Base-by-base conservation (phyloP, 1,140 invertebrate species). In the Apis cerana region DNA sequence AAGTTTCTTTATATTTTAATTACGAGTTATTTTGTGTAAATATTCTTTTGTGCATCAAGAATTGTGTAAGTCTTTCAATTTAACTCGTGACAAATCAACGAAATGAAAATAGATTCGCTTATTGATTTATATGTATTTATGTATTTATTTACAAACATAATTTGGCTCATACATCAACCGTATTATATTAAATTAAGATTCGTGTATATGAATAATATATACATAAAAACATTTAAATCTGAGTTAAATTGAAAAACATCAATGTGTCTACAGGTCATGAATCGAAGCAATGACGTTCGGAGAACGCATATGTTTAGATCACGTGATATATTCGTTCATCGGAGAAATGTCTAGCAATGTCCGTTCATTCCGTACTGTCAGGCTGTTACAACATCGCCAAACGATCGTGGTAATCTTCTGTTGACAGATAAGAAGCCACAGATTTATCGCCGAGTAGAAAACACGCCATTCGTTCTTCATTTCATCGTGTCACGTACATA, bases 381-480 rank as follows among this genome's bases (percentile, higher is more conserved):
- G 33, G 12, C 4, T 61, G 67, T 82, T 70, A 70, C 65, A 50
- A 67, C 71, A 69, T 21, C 43, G 27, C 13, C n/a, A 13, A 3
- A 54, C 48, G 65, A 77, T 82, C 80, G 15, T 27, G 27, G 15
- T 70, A 82, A 78, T 82, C 80, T 59, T 7, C 67, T 62, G 50
- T 27, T 23, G 68, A 79, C 59, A 72, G 82, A 83, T 83, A 83
- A 72, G 76, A 83, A 58, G 59, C 54, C 61, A 0, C 61, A 19
- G 75, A 83, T 83, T 79, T 70, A 79, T 72, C 75, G 23, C 10
- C 27, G 56, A 17, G 56, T 13, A 43, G 27, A 82, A 77, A 82
- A 76, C 65, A 69, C 54, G 21, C 48, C 48, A 33, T 67, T 54
- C 10, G 13, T 17, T 50, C 43, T 54, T 7, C 27, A 23, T 74